These are phyloP conservation scores for Euzetes globulus DNA, from an alignment of 2,888 invertebrate species.

Conservation along the genomic window DNA sequence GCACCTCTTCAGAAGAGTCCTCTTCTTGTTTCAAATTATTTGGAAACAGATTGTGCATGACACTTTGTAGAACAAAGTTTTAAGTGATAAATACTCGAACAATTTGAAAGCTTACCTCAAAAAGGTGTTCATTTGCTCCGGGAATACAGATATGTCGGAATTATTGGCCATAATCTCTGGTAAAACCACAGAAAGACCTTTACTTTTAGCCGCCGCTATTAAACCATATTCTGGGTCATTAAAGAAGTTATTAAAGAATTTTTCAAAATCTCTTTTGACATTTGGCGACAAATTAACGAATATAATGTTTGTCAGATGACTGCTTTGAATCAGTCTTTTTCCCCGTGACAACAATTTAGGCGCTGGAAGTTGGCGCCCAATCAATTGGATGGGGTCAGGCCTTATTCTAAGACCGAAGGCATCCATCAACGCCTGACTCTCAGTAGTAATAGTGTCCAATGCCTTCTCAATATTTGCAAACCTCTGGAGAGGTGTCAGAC, in stretches of 20 bases:
- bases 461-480: not conserved
- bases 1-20: not conserved
- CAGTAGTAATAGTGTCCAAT: not conserved
- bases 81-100: no score
- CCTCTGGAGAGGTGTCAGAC: not conserved
- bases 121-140: no score
- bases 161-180: no score
- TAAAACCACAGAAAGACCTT: no score
- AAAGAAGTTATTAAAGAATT: no score
- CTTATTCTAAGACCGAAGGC: not conserved
- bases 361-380: not conserved
- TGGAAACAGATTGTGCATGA: no score
- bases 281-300: not conserved
- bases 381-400: not conserved
- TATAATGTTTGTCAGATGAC: not conserved
- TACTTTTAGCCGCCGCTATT: no score
- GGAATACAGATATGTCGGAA: no score
- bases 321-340: not conserved
- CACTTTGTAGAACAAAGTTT: no score
- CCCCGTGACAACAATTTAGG: not conserved
- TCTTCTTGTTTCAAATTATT: no score
- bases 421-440: not conserved
- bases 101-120: no score
- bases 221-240: no score
- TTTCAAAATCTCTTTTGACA: not conserved